phyloP scores from a whole-genome alignment of 2,113 vertebrate species.

The Nestor notabilis region DNA sequence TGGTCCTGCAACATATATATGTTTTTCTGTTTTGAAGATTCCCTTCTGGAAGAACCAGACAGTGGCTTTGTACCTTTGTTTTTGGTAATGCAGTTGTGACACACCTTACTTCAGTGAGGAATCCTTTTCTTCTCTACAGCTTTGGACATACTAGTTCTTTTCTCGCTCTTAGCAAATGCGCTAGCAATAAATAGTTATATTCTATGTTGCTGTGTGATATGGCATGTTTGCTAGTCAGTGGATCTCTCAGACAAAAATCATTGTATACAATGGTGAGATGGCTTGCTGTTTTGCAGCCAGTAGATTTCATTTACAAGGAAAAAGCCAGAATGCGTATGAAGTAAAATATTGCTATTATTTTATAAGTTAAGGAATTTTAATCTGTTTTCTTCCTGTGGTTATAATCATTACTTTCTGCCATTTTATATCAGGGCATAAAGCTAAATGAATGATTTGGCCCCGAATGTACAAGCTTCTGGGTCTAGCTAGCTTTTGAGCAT shows the following conservation, averaged over 20 bases:
- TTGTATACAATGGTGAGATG: not conserved
- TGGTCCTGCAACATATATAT: not conserved
- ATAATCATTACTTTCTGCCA: not conserved
- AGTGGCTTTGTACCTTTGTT: not conserved
- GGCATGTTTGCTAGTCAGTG: not conserved
- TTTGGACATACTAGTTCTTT: not conserved
- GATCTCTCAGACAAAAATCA: not conserved
- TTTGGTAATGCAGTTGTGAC: not conserved
- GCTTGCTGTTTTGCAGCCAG: not conserved
- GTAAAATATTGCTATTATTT: constrained; percentile 36
- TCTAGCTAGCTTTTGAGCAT: not conserved
- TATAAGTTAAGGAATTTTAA: not conserved
- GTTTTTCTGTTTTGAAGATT: not conserved
- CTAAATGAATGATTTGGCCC: not conserved
- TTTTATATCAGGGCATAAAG: not conserved
- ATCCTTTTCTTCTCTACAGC: not conserved
- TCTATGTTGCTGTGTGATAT: not conserved
- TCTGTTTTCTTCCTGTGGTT: not conserved
- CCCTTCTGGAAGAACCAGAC: not conserved
- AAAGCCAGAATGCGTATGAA: constrained; percentile 45
- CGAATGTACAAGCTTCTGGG: not conserved
- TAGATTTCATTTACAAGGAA: not conserved
- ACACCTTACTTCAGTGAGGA: not conserved
- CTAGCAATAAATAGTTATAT: not conserved
- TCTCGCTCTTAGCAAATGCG: not conserved